These are phyloP conservation scores for Agelaius phoeniceus DNA, from an alignment of 2,113 vertebrate species.

Conservation along the genomic window DNA sequence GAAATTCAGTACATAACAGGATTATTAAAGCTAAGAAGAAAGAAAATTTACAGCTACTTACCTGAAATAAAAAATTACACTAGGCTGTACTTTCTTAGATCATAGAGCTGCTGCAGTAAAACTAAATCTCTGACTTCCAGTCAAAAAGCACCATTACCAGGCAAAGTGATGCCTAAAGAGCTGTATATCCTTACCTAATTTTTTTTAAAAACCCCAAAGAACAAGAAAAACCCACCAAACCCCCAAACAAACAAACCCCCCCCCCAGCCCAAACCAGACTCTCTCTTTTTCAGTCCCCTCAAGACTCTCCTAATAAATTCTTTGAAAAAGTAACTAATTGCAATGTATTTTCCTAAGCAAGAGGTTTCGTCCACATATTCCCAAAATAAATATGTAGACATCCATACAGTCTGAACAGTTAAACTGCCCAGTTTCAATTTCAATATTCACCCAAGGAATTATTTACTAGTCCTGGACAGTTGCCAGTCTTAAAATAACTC, in stretches of 20 bases:
- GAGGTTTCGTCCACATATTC: neutral
- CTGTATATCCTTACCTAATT: neutral
- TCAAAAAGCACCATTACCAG: neutral
- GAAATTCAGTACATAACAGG: neutral
- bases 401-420: neutral
- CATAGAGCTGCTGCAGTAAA: neutral
- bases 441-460: neutral
- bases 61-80: neutral
- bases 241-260: rapidly evolving
- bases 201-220: neutral
- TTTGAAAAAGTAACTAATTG: neutral
- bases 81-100: neutral
- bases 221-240: neutral
- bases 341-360: conserved; percentile 4
- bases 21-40: neutral
- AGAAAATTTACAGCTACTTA: neutral
- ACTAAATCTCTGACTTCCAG: neutral
- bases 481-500: conserved; percentile 28
- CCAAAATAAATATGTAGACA: neutral
- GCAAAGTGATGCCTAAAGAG: neutral
- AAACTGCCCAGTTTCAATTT: conserved; percentile 8
- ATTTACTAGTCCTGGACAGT: neutral
- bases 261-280: neutral
- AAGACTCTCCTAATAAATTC: neutral
- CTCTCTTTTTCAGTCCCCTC: neutral